Evolutionary conservation across 2,888 invertebrate species (phyloP).

Genomic region (Mimas tiliae): DNA sequence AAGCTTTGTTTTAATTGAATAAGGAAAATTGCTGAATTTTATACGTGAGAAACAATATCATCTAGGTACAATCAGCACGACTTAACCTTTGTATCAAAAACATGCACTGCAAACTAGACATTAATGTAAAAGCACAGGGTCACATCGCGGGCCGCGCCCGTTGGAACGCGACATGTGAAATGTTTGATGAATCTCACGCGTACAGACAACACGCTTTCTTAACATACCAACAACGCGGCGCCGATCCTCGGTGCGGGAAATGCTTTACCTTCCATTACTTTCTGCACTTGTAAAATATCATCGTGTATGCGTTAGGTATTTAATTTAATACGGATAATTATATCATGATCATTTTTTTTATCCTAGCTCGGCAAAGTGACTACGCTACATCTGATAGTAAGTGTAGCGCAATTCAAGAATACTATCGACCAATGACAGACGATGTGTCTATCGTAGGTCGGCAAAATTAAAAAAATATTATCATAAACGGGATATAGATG

Average conservation of each 20-base stretch:
- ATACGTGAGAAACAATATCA: too few relatives aligned
- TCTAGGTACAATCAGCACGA: background rate
- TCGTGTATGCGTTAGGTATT: background rate
- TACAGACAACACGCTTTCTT: conserved; percentile 55
- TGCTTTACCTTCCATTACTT: conserved; percentile 43
- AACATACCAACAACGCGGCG: conserved; percentile 53
- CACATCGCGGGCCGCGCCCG: conserved; percentile 30
- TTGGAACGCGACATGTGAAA: conserved; percentile 45
- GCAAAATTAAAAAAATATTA: too few relatives aligned
- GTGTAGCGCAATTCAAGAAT: too few relatives aligned
- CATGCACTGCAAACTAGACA: background rate
- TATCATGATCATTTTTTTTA: background rate
- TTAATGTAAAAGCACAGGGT: background rate
- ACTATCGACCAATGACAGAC: too few relatives aligned
- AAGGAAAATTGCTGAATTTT: too few relatives aligned
- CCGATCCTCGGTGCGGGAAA: conserved; percentile 46
- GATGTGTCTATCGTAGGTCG: too few relatives aligned
- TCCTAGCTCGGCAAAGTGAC: too few relatives aligned
- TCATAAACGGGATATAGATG: too few relatives aligned
- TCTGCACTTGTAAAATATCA: conserved; percentile 25
- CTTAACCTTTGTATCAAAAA: background rate
- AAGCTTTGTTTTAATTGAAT: too few relatives aligned
- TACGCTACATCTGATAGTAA: too few relatives aligned
- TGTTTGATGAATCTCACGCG: conserved; percentile 41
- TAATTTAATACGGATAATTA: background rate